A percentile compares a stretch with the other conserved stretches of the same genome.
phyloP scores from a whole-genome alignment of 2,888 invertebrate species.

The Sphaerophoria rueppellii region DNA sequence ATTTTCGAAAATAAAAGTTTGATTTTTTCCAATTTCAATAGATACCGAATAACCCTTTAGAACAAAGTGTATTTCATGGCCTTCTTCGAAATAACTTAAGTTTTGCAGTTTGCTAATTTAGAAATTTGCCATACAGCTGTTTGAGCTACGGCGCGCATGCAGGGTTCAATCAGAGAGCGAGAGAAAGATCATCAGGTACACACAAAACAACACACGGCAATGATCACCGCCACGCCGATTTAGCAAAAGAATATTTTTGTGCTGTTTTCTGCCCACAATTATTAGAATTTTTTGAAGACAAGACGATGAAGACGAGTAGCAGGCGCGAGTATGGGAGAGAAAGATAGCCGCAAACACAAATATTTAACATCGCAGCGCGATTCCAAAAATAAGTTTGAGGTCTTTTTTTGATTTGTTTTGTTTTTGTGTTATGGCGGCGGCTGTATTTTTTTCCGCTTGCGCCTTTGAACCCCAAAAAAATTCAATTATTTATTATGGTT shows the following conservation, averaged over 20 bases:
- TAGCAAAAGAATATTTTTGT: slow-evolving; percentile 45
- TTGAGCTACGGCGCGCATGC: not conserved
- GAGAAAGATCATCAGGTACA: slow-evolving; percentile 7
- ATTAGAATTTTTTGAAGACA: slow-evolving; percentile 25
- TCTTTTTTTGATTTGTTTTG: slow-evolving; percentile 53
- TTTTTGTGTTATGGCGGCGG: not conserved
- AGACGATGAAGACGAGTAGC: slow-evolving; percentile 21
- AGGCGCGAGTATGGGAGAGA: slow-evolving; percentile 14
- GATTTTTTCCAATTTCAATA: not conserved
- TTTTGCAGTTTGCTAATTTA: slow-evolving; percentile 32
- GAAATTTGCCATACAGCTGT: slow-evolving; percentile 18
- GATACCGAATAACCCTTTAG: slow-evolving; percentile 39
- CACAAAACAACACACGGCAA: slow-evolving; percentile 28
- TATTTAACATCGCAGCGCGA: slow-evolving; percentile 45
- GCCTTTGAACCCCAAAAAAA: slow-evolving; percentile 8
- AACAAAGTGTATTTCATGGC: slow-evolving; percentile 47
- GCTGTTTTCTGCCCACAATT: slow-evolving; percentile 61
- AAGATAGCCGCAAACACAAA: slow-evolving; percentile 31
- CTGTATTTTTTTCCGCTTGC: slow-evolving; percentile 18
- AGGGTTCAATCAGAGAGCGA: not conserved
- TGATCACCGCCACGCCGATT: slow-evolving; percentile 20
- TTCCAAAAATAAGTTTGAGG: slow-evolving; percentile 69
- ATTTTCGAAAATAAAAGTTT: not conserved
- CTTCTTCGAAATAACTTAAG: slow-evolving; percentile 6
- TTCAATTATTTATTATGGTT: slow-evolving; percentile 61